phyloP scores from a whole-genome alignment of 2,888 invertebrate species.

The Odontocolon sp. region DNA sequence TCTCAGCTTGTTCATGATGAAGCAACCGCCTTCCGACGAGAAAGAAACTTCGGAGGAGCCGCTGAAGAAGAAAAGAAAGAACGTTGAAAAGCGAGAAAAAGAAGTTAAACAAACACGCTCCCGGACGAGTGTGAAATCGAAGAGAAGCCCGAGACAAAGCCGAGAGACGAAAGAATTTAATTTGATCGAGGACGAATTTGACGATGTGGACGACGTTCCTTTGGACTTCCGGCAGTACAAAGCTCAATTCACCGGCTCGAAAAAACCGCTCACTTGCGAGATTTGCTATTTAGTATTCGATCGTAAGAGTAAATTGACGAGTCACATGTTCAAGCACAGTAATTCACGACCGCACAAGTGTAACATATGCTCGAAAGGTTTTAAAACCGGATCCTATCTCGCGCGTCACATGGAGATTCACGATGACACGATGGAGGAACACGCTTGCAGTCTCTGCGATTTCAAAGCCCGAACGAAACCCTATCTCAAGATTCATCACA shows the following conservation, averaged over 20 bases:
- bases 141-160: not conserved
- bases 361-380: constrained; percentile 71
- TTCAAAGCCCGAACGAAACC: constrained; percentile 75
- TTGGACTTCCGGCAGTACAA: constrained; percentile 65
- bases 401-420: constrained; percentile 75
- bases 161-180: constrained; percentile 1
- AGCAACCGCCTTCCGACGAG: constrained; percentile 65
- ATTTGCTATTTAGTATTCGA: constrained; percentile 73
- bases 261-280: constrained; percentile 70
- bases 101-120: not conserved
- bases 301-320: constrained; percentile 72
- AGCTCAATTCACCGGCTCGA: constrained; percentile 33
- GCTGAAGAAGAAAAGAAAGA: constrained; percentile 7
- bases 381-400: constrained; percentile 73
- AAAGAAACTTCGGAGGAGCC: constrained; percentile 29
- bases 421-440: constrained; percentile 69
- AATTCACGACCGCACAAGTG: constrained; percentile 75
- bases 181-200: constrained; percentile 50
- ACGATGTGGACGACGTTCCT: constrained; percentile 70
- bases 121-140: constrained; percentile 11
- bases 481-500: constrained; percentile 76
- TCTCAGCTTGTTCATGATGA: constrained; percentile 74
- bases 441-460: constrained; percentile 72
- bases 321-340: constrained; percentile 75
- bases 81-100: not conserved